phyloP scores from a whole-genome alignment of 2,797 vertebrate species.

The Darevskia mixta region DNA sequence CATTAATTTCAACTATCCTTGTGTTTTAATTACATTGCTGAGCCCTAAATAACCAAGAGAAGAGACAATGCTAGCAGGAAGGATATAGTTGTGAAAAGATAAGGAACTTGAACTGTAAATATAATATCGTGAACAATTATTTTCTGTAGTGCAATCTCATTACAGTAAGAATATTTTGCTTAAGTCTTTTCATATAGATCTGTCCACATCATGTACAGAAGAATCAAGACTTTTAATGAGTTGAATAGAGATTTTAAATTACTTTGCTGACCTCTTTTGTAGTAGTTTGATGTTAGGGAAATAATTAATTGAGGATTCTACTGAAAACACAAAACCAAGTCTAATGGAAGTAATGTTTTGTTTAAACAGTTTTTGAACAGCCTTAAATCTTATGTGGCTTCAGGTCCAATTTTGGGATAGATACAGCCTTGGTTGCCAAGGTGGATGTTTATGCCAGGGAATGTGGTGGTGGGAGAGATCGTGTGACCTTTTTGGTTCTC shows the following conservation, averaged over 20 bases:
- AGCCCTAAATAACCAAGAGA: conserved; percentile 26
- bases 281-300: conserved; percentile 44
- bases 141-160: conserved; percentile 35
- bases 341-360: conserved; percentile 44
- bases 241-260: conserved; percentile 30
- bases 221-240: conserved; percentile 36
- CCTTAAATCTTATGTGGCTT: background rate
- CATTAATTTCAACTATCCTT: conserved; percentile 12
- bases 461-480: too few species aligned
- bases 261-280: conserved; percentile 31
- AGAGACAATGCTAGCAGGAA: conserved; percentile 54
- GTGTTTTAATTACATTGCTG: conserved; percentile 57
- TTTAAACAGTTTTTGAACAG: conserved; percentile 39
- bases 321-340: conserved; percentile 37
- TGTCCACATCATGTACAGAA: conserved; percentile 24
- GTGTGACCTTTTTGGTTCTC: too few species aligned
- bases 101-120: conserved; percentile 47
- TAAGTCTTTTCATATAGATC: conserved; percentile 39
- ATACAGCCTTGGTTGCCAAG: too few species aligned
- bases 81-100: conserved; percentile 59
- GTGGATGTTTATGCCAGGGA: too few species aligned
- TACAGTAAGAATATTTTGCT: conserved; percentile 15
- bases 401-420: too few species aligned
- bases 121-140: background rate
- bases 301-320: conserved; percentile 41